Conservation (phyloP, 2,113 vertebrate species). For the Microtus oregoni region DNA sequence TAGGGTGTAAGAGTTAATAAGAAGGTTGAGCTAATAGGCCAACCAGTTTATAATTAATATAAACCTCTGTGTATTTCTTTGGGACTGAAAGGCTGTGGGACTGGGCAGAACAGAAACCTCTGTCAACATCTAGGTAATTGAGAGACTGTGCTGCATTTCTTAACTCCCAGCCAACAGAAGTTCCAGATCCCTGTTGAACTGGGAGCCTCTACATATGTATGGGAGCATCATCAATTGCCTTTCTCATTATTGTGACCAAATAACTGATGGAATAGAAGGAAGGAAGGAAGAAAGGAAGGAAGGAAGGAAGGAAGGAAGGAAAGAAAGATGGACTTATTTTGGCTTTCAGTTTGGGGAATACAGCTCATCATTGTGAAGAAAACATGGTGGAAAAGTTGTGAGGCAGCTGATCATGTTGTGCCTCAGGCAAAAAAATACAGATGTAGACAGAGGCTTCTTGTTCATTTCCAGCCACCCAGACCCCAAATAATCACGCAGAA, state of each 20-base stretch:
- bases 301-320: background rate
- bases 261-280: background rate
- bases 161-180: background rate
- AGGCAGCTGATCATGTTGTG: background rate
- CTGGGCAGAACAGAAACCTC: no score
- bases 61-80: no score
- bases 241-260: background rate
- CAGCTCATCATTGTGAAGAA: background rate
- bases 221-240: background rate
- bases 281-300: background rate
- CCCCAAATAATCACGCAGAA: no score
- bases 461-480: no score
- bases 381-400: background rate
- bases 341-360: background rate
- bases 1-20: no score
- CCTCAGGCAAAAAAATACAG: background rate
- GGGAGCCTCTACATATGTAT: background rate
- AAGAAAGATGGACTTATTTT: background rate
- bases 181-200: background rate
- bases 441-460: no score
- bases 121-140: background rate
- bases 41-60: no score
- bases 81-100: no score
- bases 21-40: no score
- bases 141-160: background rate